Base-by-base conservation (phyloP, 1,140 invertebrate species). In the Trichonephila inaurata region DNA sequence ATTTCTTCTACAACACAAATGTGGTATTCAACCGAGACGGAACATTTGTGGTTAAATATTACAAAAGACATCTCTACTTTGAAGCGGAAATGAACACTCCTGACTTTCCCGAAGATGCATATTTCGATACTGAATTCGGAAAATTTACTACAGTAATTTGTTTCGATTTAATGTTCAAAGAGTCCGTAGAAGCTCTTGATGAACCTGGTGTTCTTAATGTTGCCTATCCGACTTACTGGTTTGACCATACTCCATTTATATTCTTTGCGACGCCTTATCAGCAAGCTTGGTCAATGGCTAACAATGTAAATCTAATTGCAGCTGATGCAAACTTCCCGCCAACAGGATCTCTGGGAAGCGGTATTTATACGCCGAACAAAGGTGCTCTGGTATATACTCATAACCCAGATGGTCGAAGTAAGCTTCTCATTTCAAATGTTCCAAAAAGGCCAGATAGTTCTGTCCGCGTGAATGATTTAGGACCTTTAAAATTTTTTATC, bases 101-200 rank as follows among this genome's bases (percentile, higher is more conserved):
- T 28, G 91, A 95, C 16, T 94, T 95, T 94, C 95, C 96, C 14
- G 96, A 97, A 94, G 61, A 96, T 0, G 95, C 96, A 0, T 96
- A 95, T 7, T 98, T 98, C 94, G 95, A 96, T 8, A 96, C 97
- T 0, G 95, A 95, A 61, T 72, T 94, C 44, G 94, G 94, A 8
- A 86, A 96, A 21, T 98, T 99, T 95, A 98, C 98, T 1, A 95
- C 97, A 2, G 96, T 98, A 40, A 97, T 97, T 89, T 97, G 97
- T 94, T 98, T 98, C 94, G 98, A 98, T 95, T 96, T 98, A 33
- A 94, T 98, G 1, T 97, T 97, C 95, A 94, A 96, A 77, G 95
- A 96, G 6, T 95, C 96, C 0, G 95, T 96, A 10, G 95, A 96
- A 51, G 93, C 96, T 4, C 95, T 97, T 2, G 94, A 96, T 40